These are phyloP conservation scores for Tipula vernalis DNA, from an alignment of 2,888 invertebrate species.

Conservation along the genomic window DNA sequence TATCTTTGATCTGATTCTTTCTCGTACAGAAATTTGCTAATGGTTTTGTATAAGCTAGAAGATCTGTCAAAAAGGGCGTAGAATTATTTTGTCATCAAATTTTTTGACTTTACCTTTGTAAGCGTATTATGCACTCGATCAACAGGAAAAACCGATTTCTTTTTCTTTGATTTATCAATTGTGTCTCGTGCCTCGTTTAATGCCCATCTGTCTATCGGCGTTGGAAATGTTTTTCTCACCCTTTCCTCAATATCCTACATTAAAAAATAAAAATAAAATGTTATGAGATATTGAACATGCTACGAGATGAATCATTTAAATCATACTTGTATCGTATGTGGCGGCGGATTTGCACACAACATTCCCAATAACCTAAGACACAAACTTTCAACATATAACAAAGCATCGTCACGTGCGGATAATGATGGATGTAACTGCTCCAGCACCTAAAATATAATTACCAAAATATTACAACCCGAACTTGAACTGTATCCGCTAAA, in stretches of 20 bases:
- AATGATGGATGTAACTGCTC: constrained; percentile 83
- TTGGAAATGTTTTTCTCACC: constrained; percentile 85
- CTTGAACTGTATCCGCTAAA: background rate
- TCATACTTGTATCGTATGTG: constrained; percentile 60
- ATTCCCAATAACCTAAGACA: constrained; percentile 78
- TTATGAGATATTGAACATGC: background rate
- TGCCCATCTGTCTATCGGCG: constrained; percentile 90
- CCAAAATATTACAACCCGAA: background rate
- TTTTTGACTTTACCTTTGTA: constrained; percentile 46
- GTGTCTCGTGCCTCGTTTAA: constrained; percentile 78
- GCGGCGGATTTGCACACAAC: constrained; percentile 74
- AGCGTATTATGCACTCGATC: constrained; percentile 83
- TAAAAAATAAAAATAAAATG: constrained; percentile 12
- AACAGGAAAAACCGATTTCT: constrained; percentile 65
- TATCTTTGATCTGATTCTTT: no score
- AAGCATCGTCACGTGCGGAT: constrained; percentile 74
- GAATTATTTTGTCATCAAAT: background rate
- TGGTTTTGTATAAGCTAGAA: background rate
- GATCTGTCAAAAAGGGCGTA: constrained; percentile 11
- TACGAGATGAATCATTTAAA: background rate
- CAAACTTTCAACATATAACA: constrained; percentile 83
- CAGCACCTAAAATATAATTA: constrained; percentile 52
- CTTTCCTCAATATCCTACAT: constrained; percentile 83
- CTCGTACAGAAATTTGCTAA: no score
- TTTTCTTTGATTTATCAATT: constrained; percentile 64